Percentiles rank a stretch among this genome's conserved stretches.
Conservation (phyloP, 2,888 invertebrate species). For the Apomyelois bistriatella region DNA sequence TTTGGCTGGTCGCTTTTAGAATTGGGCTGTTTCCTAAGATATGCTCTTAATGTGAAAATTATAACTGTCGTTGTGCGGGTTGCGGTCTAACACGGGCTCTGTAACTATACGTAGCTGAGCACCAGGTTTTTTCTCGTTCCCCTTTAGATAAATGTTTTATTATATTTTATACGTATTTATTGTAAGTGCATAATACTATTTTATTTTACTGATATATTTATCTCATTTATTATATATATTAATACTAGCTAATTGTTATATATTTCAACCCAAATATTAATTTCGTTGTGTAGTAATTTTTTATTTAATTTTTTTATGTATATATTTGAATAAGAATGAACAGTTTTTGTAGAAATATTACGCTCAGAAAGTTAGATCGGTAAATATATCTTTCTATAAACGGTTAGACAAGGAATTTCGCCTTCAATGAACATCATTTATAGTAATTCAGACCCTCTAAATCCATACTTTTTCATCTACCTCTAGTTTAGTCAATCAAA, state of each 20-base stretch:
- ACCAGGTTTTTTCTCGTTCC: slow-evolving; percentile 50
- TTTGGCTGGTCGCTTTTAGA: slow-evolving; percentile 73
- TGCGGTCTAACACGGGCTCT: slow-evolving; percentile 38
- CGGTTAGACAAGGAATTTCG: too few relatives aligned
- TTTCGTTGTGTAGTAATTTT: neutral
- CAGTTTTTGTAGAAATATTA: neutral
- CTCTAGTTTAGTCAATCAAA: too few relatives aligned
- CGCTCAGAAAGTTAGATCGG: neutral
- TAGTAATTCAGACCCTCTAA: too few relatives aligned
- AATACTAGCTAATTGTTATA: neutral
- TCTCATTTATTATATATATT: neutral
- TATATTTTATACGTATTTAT: slow-evolving; percentile 1
- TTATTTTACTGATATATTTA: neutral
- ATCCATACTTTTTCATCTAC: too few relatives aligned
- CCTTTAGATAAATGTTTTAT: slow-evolving; percentile 14
- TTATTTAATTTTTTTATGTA: neutral
- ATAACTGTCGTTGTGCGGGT: slow-evolving; percentile 28
- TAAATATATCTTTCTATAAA: too few relatives aligned
- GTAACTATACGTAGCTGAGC: slow-evolving; percentile 25
- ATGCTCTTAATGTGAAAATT: slow-evolving; percentile 49
- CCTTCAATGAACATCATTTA: too few relatives aligned
- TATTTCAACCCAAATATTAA: neutral
- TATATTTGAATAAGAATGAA: neutral
- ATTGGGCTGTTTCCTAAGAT: slow-evolving; percentile 62
- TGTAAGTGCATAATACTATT: neutral